Conservation (phyloP, 2,113 vertebrate species). For the Conger conger region DNA sequence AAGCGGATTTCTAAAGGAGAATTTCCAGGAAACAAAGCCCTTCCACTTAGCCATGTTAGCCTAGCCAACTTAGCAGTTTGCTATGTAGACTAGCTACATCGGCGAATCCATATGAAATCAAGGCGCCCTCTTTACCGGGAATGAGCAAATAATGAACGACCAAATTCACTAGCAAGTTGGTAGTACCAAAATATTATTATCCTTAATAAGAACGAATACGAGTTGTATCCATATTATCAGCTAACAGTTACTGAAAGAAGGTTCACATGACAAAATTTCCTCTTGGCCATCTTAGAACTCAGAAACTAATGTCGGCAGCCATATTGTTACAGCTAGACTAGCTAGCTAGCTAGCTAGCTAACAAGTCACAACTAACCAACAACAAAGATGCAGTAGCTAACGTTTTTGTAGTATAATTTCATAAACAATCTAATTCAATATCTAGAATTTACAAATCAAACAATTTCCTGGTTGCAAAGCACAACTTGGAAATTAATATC, state of each 20-base stretch:
- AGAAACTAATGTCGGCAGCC: conserved; percentile 15
- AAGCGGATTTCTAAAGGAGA: neutral
- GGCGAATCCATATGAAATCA: neutral
- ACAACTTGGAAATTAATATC: no score
- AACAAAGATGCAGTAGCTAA: no score
- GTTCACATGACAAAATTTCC: neutral
- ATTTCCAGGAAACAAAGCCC: conserved; percentile 28
- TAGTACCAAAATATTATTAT: neutral
- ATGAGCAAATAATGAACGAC: neutral
- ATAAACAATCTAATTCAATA: no score
- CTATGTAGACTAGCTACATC: neutral
- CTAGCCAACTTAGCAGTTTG: no score
- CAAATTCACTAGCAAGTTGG: neutral
- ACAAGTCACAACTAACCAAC: neutral
- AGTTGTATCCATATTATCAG: neutral
- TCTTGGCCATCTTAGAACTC: conserved; percentile 1
- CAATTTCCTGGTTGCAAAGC: no score
- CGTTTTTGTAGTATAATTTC: no score
- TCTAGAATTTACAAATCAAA: no score
- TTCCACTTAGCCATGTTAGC: neutral
- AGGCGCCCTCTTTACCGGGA: neutral
- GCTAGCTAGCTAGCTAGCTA: neutral
- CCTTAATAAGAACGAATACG: neutral
- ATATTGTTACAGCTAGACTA: conserved; percentile 24
- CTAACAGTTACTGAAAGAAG: neutral